Evolutionary conservation across 2,797 vertebrate species (phyloP), one percentile per base, ranked within the genome.

Genomic region (Gymnodraco acuticeps): DNA sequence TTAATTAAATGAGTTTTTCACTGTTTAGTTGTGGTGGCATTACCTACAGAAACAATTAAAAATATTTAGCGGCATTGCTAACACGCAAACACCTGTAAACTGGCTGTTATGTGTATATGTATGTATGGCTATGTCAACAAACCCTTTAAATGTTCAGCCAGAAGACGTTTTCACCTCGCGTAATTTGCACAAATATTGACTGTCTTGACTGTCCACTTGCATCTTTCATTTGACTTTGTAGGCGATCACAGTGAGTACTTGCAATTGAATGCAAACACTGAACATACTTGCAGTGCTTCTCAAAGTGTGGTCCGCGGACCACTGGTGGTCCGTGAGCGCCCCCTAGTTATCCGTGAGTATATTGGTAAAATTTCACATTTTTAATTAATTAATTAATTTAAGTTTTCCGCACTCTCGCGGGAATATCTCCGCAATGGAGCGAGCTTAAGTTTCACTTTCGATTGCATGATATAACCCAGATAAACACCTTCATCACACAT

Each of bases 81-180:
- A 65, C 4, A 43, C 41, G 45, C 15, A 31, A 66, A 67, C n/a
- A 42, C n/a, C 19, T 58, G 19, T 59, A 50, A 59, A 51, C 4
- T 59, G 42, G 27, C 41, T 27, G 19, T 38, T 42, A 38, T 38
- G 33, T 38, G 8, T 9, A 9, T 38, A 38, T 38, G 33, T 33
- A 33, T 33, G 11, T 9, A 59, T n/a, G 38, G 23, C 16, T 27
- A 6, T 38, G 5, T 33, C 43, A 56, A 56, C 1, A 68, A 65
- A 31, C 7, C 51, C 15, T 45, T 41, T 13, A 31, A 15, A 4
- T 48, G n/a, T 48, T 68, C 31, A 58, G 53, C 20, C 10, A 58
- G 46, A 42, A 19, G 10, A n/a, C 0, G 33, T 48, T 31, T 4
- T 48, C 45, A 63, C 60, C 11, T n/a, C 41, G 10, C 38, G 4